phyloP scores from a whole-genome alignment of 2,797 vertebrate species.

The Thaleichthys pacificus region DNA sequence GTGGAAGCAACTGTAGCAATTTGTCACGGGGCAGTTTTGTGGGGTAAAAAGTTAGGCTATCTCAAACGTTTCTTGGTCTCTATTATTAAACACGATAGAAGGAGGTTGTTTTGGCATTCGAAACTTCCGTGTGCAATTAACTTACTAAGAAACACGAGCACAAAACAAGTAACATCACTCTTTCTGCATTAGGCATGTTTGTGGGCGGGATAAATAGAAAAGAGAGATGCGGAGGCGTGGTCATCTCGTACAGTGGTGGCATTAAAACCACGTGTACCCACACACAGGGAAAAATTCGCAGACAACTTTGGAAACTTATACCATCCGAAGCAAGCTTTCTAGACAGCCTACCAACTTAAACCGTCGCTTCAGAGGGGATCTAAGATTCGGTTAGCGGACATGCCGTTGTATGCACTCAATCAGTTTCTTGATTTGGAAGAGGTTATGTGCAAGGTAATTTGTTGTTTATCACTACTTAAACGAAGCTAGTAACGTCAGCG shows the following conservation, averaged over 20 bases:
- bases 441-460: conserved; percentile 55
- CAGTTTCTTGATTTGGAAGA: conserved; percentile 56
- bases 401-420: conserved; percentile 56
- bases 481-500: conserved; percentile 4
- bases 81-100: no score
- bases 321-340: not conserved
- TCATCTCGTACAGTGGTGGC: conserved; percentile 21
- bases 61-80: no score
- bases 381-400: not conserved
- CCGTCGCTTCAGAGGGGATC: not conserved
- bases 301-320: conserved; percentile 18
- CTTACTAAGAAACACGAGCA: no score
- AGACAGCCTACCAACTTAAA: not conserved
- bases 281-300: conserved; percentile 10
- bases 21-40: no score
- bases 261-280: conserved; percentile 53
- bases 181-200: not conserved
- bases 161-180: no score
- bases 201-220: conserved; percentile 20
- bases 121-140: no score
- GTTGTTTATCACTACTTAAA: not conserved
- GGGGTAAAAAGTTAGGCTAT: no score
- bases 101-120: no score
- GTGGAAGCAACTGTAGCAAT: no score
- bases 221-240: conserved; percentile 36